phyloP scores from a whole-genome alignment of 2,797 vertebrate species.

The Eulemur rubriventer region DNA sequence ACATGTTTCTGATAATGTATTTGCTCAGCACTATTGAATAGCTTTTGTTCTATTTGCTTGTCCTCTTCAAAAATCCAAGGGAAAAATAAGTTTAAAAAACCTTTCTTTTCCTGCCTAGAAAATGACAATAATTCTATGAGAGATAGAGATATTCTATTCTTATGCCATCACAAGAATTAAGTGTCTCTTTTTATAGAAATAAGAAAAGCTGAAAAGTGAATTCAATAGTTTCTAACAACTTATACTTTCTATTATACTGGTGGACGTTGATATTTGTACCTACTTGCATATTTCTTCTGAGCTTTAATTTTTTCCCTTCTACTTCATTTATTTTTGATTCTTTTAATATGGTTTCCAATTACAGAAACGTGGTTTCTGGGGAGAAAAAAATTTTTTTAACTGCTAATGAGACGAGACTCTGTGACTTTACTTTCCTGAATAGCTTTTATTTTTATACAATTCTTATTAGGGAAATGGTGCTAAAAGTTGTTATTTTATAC shows the following conservation, averaged over 20 bases:
- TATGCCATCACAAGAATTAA: slow-evolving; percentile 42
- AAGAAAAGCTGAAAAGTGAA: slow-evolving; percentile 23
- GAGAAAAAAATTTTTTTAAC: neutral
- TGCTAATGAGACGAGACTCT: slow-evolving; percentile 29
- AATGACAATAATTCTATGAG: slow-evolving; percentile 11
- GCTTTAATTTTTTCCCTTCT: slow-evolving; percentile 52
- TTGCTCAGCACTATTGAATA: neutral
- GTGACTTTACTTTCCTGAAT: slow-evolving; percentile 39
- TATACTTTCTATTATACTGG: neutral
- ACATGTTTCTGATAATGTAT: neutral
- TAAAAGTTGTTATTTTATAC: slow-evolving; percentile 44
- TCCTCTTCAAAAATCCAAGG: slow-evolving; percentile 45
- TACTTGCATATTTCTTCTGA: slow-evolving; percentile 46
- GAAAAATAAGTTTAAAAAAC: neutral
- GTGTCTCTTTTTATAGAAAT: slow-evolving; percentile 53
- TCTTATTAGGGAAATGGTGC: slow-evolving; percentile 49
- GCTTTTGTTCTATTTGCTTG: slow-evolving; percentile 33
- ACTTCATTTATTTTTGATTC: slow-evolving; percentile 64
- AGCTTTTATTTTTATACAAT: slow-evolving; percentile 57
- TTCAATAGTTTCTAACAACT: neutral
- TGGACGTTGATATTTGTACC: neutral
- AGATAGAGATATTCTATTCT: neutral
- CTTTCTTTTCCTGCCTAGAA: neutral
- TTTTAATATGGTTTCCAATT: slow-evolving; percentile 60
- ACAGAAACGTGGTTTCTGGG: slow-evolving; percentile 47